Evolutionary conservation across 1,140 invertebrate genomes (phyloP), one percentile per base, ranked within the genome.

Genomic region (Helicoverpa armigera): DNA sequence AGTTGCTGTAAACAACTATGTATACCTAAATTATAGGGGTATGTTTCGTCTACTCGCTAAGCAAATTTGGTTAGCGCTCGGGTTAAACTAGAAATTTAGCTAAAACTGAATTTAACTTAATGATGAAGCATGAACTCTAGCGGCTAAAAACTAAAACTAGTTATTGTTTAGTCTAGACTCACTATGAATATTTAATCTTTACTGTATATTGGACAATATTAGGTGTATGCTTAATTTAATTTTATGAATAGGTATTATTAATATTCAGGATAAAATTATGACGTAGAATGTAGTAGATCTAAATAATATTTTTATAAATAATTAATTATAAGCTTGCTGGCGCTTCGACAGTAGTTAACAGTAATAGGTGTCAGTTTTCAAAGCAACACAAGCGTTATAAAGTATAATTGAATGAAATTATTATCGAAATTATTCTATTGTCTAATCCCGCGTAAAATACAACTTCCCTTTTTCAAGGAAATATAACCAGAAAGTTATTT

Each of bases 161-260:
- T 73, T 79, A 73, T 73, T 70, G 67, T 80, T 73, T 72, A 48
- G 53, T 70, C 78, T 73, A 73, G 56, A 61, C 78, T 53, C 11
- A 16, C n/a, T 73, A 73, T 61, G 56, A 80, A 79, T 56, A 70
- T 72, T 56, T 58, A 70, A 50, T 70, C 16, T 23, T 43, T 48
- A 16, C 29, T 58, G 14, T 16, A 54, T 53, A 73, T 73, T 56
- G 29, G 70, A 56, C 53, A n/a, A 31, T 73, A 73, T 73, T 56
- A 73, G 29, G 23, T 56, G 29, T 10, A 54, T 73, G 56, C 3
- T 54, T 53, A 7, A 9, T n/a, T 48, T 18, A 54, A 53, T 14
- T 48, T 67, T 67, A 58, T 18, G 43, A 16, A 48, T 16, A 67
- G 13, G 16, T 10, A 14, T 72, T 9, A 65, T 72, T 9, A 72